Evolutionary conservation across 2,888 invertebrate species (phyloP), one percentile per base, ranked within the genome.

Genomic region (Spilarctia lutea): DNA sequence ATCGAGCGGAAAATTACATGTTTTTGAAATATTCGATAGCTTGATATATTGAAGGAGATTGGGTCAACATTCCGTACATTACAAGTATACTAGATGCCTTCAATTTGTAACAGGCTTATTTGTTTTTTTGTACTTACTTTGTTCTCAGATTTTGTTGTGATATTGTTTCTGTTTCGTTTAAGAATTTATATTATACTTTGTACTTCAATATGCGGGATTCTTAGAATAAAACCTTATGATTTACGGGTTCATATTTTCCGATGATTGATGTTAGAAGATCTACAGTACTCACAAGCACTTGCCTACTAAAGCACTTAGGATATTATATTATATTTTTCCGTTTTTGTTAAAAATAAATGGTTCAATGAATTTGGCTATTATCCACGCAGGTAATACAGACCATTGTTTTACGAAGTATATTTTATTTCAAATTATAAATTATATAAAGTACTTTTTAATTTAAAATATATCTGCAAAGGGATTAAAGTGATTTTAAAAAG

Each of bases 11-110:
- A 74, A 73, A 65, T 75, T 35, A 73, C 67, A 79, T 69, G 24
- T 73, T 67, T 72, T 65, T 67, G 48, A 70, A 71, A 69, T 73
- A 66, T 68, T 75, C 48, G 66, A 60, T 66, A 71, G 68, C 8
- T 27, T 75, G 63, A 76, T 77, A 63, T 75, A 39, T 33, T 27
- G 67, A 35, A 45, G 7, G 39, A 69, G 11, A 24, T 71, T 24
- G 18, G 71, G 69, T 75, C 74, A 77, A 77, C 35, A 70, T 74
- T 74, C 24, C 52, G 68, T 74, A 71, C 27, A 77, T 71, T 13
- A 67, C 70, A 65, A n/a, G 30, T 68, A 68, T 30, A 52, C 8
- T 8, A 63, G 72, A 63, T 30, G 30, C 30, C 63, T 63, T 18
- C 30, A 63, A 63, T 63, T 63, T 63, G 18, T 63, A 30, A 30